phyloP scores from a whole-genome alignment of 2,797 vertebrate genomes.

The Sibirionetta formosa region DNA sequence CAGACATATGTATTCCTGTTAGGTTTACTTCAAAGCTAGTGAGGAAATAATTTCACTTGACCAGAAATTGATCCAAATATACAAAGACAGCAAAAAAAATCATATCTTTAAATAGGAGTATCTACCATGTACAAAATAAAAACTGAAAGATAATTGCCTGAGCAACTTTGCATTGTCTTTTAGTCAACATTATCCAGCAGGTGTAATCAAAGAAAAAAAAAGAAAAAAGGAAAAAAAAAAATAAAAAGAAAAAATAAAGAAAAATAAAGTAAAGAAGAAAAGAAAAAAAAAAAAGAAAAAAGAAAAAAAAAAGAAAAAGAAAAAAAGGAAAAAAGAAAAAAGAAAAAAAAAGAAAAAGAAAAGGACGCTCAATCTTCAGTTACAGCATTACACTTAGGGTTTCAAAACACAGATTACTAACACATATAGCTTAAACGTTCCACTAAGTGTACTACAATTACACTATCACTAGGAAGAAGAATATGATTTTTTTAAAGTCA shows the following conservation, averaged over 20 bases:
- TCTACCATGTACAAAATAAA: background rate
- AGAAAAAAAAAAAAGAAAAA: too few species aligned
- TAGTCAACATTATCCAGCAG: background rate
- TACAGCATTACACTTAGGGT: background rate
- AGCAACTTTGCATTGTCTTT: background rate
- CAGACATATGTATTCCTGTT: background rate
- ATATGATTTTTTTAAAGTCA: background rate
- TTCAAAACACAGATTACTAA: background rate
- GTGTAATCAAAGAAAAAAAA: background rate
- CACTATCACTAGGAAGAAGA: background rate
- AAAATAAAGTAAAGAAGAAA: too few species aligned
- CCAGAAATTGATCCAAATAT: background rate
- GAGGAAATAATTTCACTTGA: background rate
- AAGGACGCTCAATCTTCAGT: background rate
- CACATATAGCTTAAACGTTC: background rate
- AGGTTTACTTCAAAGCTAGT: background rate
- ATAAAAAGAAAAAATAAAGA: background rate
- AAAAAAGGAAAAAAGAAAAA: background rate
- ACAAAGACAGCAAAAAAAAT: background rate
- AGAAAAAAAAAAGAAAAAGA: background rate
- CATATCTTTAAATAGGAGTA: background rate
- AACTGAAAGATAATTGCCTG: background rate
- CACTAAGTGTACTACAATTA: fast-evolving
- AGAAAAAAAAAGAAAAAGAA: background rate
- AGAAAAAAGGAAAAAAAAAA: too few species aligned